phyloP scores from a whole-genome alignment of 2,113 vertebrate genomes.

The Crotalus horridus region DNA sequence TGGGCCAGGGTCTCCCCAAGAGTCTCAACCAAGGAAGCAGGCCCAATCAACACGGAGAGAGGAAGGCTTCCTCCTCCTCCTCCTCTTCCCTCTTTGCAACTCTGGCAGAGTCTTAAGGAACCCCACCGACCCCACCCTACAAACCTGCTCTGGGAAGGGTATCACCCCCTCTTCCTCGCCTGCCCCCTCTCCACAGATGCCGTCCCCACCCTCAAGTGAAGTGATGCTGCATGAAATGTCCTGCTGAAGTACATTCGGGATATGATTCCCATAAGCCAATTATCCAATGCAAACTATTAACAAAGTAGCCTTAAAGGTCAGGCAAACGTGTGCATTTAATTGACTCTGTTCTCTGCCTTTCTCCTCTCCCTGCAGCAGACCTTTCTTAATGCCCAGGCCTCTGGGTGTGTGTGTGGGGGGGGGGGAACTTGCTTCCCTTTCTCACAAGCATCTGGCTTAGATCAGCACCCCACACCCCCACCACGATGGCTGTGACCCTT shows the following conservation, averaged over 20 bases:
- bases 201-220: slow-evolving; percentile 59
- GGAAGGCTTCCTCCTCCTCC: neutral
- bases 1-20: neutral
- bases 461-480: too few relatives aligned
- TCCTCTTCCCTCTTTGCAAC: neutral
- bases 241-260: slow-evolving; percentile 43
- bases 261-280: slow-evolving; percentile 64
- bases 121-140: neutral
- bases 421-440: neutral
- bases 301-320: slow-evolving; percentile 64
- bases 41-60: neutral
- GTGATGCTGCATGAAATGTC: slow-evolving; percentile 66
- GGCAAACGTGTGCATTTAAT: slow-evolving; percentile 54
- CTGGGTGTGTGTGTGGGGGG: neutral
- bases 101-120: neutral
- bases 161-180: slow-evolving; percentile 48
- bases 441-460: neutral
- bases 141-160: slow-evolving; percentile 29
- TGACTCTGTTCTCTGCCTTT: slow-evolving; percentile 30
- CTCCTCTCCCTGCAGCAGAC: neutral
- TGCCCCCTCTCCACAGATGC: slow-evolving; percentile 18
- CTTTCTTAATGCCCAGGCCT: neutral
- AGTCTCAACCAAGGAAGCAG: neutral
- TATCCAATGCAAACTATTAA: slow-evolving; percentile 71
- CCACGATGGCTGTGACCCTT: too few relatives aligned